Base-by-base conservation (phyloP, 1,140 invertebrate species). In the Sinella curviseta region DNA sequence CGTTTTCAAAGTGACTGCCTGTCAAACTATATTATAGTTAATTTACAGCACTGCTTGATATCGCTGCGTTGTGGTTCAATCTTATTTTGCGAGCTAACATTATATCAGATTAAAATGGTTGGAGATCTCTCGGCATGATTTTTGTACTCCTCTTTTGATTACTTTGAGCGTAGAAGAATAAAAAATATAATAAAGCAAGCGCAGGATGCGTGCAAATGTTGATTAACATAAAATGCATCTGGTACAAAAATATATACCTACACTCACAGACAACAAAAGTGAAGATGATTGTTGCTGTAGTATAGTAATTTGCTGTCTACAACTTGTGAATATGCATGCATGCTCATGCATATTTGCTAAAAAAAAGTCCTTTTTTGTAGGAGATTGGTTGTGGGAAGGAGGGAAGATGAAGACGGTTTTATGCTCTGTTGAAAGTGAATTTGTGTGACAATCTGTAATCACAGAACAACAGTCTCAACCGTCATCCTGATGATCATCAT, bases 41-140 rank as follows among this genome's bases (percentile, higher is more conserved):
- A 31, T 70, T 70, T 70, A 33, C 26, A 70, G n/a, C 3, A 2
- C 12, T 31, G 26, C n/a, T 70, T 70, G 31, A 70, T 4, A 31
- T 70, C 24, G 12, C 65, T 70, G 65, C 39, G 39, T 60, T 60
- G 55, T 60, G 55, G 55, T 60, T 60, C 55, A 60, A 60, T 60
- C 24, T 24, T 14, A 60, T 60, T 24, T 60, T 24, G 8, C n/a
- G 3, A 17, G 14, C 39, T 48, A 8, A 48, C 4, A 48, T 8
- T 48, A 17, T 8, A 48, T 48, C 4, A 48, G 39, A 48, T 48
- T 48, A 17, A 8, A 17, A 48, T 48, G 39, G 39, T 48, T 48
- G 39, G 39, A 48, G 39, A 8, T 48, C 17, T 48, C 17, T 48
- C 4, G 4, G 39, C 39, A 48, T 48, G 17, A 17, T 48, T 48